phyloP scores from a whole-genome alignment of 1,140 invertebrate genomes.

The Tetranychus urticae region DNA sequence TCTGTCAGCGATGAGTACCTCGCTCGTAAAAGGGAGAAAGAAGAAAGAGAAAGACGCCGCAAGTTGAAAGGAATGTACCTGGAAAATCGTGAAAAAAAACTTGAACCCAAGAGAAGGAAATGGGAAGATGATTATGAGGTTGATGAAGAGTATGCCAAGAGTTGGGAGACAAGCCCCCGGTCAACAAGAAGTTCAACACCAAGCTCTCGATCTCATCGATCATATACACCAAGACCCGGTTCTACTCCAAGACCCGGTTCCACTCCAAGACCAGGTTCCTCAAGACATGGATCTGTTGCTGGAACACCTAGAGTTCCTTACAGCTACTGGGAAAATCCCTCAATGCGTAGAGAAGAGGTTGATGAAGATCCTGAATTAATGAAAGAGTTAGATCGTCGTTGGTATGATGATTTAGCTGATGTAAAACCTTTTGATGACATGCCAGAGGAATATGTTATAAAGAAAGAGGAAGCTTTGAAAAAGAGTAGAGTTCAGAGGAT shows the following conservation, averaged over 20 bases:
- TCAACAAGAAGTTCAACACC: not conserved
- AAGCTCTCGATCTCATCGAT: not conserved
- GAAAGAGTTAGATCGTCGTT: slow-evolving; percentile 71
- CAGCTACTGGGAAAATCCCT: not conserved
- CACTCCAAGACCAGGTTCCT: not conserved
- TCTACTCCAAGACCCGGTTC: not conserved
- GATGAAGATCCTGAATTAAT: slow-evolving; percentile 49
- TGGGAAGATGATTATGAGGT: not conserved
- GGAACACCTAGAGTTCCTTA: not conserved
- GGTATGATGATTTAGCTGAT: slow-evolving; percentile 89
- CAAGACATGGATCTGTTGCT: not conserved
- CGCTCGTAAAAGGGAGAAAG: not conserved
- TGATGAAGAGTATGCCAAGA: not conserved
- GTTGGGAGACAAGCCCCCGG: not conserved
- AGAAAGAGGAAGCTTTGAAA: slow-evolving; percentile 71
- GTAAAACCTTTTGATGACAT: slow-evolving; percentile 73
- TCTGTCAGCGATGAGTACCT: not conserved
- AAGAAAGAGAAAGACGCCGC: not conserved
- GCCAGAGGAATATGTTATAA: slow-evolving; percentile 65
- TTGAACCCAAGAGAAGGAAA: not conserved
- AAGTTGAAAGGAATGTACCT: not conserved
- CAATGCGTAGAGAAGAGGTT: slow-evolving; percentile 1
- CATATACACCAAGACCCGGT: not conserved
- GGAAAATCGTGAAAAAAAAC: not conserved
- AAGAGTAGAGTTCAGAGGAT: slow-evolving; percentile 44